Evolutionary conservation across 2,113 vertebrate species (phyloP).

Genomic region (Theropithecus gelada): DNA sequence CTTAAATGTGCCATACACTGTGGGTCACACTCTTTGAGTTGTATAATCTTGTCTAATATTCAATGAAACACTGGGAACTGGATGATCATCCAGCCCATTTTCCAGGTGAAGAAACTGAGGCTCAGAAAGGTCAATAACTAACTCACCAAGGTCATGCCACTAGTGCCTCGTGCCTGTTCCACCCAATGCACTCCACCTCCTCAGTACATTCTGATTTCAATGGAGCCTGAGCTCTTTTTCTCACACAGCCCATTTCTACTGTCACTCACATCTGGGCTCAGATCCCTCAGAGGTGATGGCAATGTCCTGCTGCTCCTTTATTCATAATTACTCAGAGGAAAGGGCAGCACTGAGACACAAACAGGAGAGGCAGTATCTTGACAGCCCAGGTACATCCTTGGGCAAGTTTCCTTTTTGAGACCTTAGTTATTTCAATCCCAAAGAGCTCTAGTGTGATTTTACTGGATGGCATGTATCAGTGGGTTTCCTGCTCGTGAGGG

Average conservation of each 20-base stretch:
- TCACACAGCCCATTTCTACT: neutral
- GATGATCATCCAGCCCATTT: neutral
- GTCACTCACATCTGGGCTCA: neutral
- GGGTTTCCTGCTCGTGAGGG: neutral
- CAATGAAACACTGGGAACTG: neutral
- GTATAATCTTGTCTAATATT: too few relatives aligned
- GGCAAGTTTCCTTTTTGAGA: neutral
- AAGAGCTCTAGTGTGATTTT: neutral
- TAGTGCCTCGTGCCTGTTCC: fast-evolving
- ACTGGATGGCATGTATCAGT: neutral
- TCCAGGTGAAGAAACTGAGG: neutral
- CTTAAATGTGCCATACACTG: neutral
- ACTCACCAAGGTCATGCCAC: neutral
- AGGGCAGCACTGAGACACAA: neutral
- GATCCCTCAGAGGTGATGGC: neutral
- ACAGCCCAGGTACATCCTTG: neutral
- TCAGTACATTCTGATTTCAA: neutral
- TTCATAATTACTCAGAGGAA: neutral
- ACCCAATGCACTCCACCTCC: neutral
- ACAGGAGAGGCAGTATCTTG: neutral
- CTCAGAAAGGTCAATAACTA: neutral
- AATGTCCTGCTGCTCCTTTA: neutral
- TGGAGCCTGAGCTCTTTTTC: neutral
- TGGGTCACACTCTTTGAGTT: neutral
- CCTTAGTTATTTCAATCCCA: neutral